phyloP scores from a whole-genome alignment of 1,140 invertebrate genomes.

The Yoshiicerus persimilis region DNA sequence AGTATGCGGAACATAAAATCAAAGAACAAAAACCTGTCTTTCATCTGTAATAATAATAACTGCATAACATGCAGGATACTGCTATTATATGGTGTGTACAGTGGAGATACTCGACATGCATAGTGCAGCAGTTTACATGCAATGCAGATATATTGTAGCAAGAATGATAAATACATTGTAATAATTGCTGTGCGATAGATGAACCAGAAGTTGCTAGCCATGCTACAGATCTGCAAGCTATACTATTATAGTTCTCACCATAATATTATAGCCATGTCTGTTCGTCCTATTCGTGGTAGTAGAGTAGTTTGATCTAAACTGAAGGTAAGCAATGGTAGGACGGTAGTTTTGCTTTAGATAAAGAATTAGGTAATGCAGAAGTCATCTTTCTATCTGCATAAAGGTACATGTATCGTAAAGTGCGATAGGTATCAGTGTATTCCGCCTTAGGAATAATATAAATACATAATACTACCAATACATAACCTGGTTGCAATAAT shows the following conservation, averaged over 20 bases:
- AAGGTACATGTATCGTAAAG: neutral
- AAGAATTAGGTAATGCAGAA: neutral
- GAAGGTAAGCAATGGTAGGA: neutral
- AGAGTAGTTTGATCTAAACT: neutral
- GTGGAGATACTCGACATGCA: too few relatives aligned
- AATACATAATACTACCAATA: neutral
- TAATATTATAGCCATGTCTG: neutral
- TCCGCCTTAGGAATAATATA: neutral
- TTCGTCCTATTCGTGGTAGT: too few relatives aligned
- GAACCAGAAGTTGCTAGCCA: neutral
- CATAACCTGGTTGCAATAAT: too few relatives aligned
- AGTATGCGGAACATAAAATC: neutral
- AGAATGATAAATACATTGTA: too few relatives aligned
- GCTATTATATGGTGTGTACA: too few relatives aligned
- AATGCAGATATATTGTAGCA: too few relatives aligned
- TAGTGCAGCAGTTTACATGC: too few relatives aligned
- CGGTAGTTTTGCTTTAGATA: neutral
- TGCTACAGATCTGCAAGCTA: too few relatives aligned
- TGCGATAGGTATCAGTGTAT: neutral
- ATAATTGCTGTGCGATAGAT: too few relatives aligned
- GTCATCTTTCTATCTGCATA: neutral
- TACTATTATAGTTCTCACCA: too few relatives aligned
- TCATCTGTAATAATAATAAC: neutral
- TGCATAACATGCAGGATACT: too few relatives aligned
- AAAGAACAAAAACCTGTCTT: neutral